Evolutionary conservation across 2,888 invertebrate species (phyloP).

Genomic region (Yponomeuta plumbellus): DNA sequence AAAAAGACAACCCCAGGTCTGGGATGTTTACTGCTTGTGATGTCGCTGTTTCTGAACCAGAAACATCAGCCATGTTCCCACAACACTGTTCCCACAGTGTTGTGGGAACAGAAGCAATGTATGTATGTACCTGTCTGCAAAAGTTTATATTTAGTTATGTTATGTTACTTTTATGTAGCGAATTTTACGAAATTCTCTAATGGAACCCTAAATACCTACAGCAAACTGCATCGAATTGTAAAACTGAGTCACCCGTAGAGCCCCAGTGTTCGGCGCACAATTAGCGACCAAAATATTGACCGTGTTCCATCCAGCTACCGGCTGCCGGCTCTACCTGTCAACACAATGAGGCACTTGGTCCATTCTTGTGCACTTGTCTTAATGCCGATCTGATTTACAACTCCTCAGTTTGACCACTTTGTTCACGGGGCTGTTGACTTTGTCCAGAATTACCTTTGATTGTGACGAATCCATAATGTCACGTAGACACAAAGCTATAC

Average conservation of each 20-base stretch:
- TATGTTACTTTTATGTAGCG: no score
- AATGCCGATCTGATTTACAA: constrained; percentile 20
- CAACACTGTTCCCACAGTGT: no score
- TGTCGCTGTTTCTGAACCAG: no score
- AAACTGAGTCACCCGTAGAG: constrained; percentile 27
- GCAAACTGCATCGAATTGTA: constrained; percentile 10
- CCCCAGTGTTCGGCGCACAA: constrained; percentile 32
- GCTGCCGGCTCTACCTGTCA: constrained; percentile 26
- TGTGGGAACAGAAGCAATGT: no score
- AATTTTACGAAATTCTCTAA: no score
- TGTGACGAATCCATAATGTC: not conserved
- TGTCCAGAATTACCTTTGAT: not conserved
- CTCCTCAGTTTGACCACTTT: not conserved
- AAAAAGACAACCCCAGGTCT: no score
- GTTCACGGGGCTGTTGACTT: not conserved
- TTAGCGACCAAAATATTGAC: constrained; percentile 62
- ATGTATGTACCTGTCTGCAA: no score
- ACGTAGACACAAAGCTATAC: constrained; percentile 1
- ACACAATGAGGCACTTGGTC: not conserved
- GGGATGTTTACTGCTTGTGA: no score
- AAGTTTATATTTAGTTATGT: no score
- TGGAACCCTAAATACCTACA: not conserved
- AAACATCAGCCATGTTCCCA: no score
- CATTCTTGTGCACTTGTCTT: constrained; percentile 28
- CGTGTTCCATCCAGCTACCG: no score